A percentile compares a stretch with the other conserved stretches of the same genome.
Evolutionary conservation across 1,140 invertebrate genomes (phyloP).

Genomic region (Lasioglossum albipes): DNA sequence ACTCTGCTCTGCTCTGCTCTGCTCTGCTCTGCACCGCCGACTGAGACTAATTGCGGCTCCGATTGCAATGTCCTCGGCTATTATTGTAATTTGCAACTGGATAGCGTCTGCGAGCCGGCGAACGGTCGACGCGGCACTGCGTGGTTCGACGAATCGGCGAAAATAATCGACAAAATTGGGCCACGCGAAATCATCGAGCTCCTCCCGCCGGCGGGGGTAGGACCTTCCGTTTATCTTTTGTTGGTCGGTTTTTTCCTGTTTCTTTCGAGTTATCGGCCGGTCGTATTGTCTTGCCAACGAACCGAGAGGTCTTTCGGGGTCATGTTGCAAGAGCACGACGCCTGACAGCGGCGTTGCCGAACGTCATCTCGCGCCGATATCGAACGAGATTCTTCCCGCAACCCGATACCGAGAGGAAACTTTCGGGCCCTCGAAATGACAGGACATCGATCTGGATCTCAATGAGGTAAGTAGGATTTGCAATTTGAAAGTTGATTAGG

Average conservation of each 20-base stretch:
- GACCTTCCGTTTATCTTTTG: background rate
- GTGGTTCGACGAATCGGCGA: conserved; percentile 22
- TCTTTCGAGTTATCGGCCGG: conserved; percentile 23
- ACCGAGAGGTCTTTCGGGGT: conserved; percentile 55
- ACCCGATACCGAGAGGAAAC: too few species aligned
- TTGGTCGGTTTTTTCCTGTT: background rate
- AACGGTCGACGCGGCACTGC: background rate
- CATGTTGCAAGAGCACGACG: conserved; percentile 56
- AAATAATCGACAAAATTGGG: background rate
- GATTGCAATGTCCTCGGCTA: conserved; percentile 70
- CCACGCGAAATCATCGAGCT: background rate
- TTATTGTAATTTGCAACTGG: conserved; percentile 70
- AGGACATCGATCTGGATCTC: too few species aligned
- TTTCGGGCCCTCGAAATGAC: too few species aligned
- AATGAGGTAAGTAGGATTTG: too few species aligned
- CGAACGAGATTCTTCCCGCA: too few species aligned
- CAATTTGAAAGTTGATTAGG: too few species aligned
- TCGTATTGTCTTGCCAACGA: conserved; percentile 31
- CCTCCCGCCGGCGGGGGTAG: background rate
- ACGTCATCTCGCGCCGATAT: background rate
- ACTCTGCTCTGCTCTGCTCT: conserved; percentile 24
- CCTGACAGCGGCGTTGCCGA: conserved; percentile 19
- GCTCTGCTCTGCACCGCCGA: conserved; percentile 51
- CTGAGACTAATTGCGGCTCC: conserved; percentile 72
- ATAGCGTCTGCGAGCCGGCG: conserved; percentile 47